phyloP scores from a whole-genome alignment of 2,113 vertebrate species.

The Tachycineta bicolor region DNA sequence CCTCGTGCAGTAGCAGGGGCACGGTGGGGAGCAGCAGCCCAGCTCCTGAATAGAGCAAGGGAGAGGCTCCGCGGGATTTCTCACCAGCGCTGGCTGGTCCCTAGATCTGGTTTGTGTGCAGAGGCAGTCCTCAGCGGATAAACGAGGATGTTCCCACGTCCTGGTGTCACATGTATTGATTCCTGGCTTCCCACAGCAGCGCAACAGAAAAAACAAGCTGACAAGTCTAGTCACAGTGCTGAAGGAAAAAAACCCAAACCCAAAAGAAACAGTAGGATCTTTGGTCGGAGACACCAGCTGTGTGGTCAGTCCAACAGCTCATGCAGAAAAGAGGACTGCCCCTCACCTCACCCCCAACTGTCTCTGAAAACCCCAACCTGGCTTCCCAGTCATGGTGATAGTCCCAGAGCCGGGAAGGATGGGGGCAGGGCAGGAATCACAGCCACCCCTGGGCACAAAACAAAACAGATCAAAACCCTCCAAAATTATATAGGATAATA shows the following conservation, averaged over 20 bases:
- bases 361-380: background rate
- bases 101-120: background rate
- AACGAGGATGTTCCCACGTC: accelerated
- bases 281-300: background rate
- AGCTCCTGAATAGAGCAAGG: accelerated
- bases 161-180: background rate
- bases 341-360: accelerated
- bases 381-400: background rate
- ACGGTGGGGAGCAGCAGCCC: accelerated
- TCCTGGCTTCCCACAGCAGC: background rate
- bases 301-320: accelerated
- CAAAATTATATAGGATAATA: background rate
- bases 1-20: too few species aligned
- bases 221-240: background rate
- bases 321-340: too few species aligned
- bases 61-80: accelerated
- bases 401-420: background rate
- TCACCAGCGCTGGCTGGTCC: background rate
- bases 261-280: background rate
- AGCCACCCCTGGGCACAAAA: background rate
- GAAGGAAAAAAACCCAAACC: background rate
- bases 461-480: background rate
- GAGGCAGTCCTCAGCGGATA: accelerated
- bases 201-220: background rate
- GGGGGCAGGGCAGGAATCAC: background rate